Evolutionary conservation across 2,888 invertebrate genomes (phyloP).

Genomic region (Antheraea assamensis): DNA sequence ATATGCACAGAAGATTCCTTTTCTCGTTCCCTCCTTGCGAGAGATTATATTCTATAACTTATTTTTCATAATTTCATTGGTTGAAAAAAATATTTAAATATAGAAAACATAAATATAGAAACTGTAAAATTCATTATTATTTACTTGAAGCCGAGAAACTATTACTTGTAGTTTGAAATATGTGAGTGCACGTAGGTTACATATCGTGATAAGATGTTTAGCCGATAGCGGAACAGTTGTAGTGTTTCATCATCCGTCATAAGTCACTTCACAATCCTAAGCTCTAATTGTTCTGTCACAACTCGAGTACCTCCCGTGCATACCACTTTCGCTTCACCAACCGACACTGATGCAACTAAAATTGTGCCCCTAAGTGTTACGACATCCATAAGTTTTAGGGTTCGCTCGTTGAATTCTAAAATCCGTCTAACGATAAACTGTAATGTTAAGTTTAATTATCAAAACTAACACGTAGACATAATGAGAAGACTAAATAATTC

Average conservation of each 20-base stretch:
- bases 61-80: neutral
- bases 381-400: slow-evolving; percentile 25
- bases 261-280: slow-evolving; percentile 32
- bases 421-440: neutral
- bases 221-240: neutral
- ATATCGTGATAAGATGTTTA: slow-evolving; percentile 12
- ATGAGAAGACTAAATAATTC: neutral
- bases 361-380: slow-evolving; percentile 37
- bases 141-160: too few relatives aligned
- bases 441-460: neutral
- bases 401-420: slow-evolving; percentile 18
- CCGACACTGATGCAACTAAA: slow-evolving; percentile 46
- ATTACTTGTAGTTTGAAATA: neutral
- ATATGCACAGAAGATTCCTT: too few relatives aligned
- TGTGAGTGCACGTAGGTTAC: neutral
- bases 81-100: neutral
- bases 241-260: slow-evolving; percentile 21
- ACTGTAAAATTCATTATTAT: too few relatives aligned
- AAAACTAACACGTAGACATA: neutral
- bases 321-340: slow-evolving; percentile 49
- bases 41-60: too few relatives aligned
- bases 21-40: too few relatives aligned
- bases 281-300: slow-evolving; percentile 57
- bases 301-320: slow-evolving; percentile 34
- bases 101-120: too few relatives aligned